phyloP scores from a whole-genome alignment of 2,113 vertebrate genomes.

The Cathartes aura region DNA sequence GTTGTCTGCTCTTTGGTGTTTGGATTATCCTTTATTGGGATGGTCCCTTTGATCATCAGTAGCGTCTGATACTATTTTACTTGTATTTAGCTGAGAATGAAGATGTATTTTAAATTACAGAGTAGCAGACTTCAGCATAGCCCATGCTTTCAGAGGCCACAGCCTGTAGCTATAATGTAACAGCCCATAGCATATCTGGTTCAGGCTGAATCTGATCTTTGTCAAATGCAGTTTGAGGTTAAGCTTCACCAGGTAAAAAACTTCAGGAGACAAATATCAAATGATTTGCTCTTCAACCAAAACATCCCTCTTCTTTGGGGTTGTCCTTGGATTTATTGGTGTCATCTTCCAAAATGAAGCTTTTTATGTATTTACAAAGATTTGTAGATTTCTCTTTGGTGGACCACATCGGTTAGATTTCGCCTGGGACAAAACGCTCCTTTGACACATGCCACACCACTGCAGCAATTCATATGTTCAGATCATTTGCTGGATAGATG shows the following conservation, averaged over 20 bases:
- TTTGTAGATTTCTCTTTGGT: neutral
- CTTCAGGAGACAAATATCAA: neutral
- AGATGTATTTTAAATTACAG: neutral
- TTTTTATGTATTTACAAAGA: neutral
- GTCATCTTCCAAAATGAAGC: neutral
- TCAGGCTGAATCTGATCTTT: neutral
- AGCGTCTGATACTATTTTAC: neutral
- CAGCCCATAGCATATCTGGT: neutral
- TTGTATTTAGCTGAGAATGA: neutral
- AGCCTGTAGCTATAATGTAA: neutral
- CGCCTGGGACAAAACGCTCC: neutral
- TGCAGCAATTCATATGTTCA: neutral
- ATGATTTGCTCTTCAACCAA: neutral
- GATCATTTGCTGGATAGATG: neutral
- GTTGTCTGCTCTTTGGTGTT: neutral
- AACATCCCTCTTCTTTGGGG: neutral
- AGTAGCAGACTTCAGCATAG: neutral
- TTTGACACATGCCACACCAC: neutral
- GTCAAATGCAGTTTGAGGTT: neutral
- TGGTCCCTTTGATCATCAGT: neutral
- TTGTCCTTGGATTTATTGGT: neutral
- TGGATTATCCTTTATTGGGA: neutral
- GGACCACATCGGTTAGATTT: neutral
- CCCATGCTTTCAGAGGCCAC: neutral
- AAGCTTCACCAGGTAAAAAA: neutral